A percentile compares a stretch with the other conserved stretches of the same genome.
phyloP scores from a whole-genome alignment of 2,113 vertebrate genomes.

The Taurulus bubalis region DNA sequence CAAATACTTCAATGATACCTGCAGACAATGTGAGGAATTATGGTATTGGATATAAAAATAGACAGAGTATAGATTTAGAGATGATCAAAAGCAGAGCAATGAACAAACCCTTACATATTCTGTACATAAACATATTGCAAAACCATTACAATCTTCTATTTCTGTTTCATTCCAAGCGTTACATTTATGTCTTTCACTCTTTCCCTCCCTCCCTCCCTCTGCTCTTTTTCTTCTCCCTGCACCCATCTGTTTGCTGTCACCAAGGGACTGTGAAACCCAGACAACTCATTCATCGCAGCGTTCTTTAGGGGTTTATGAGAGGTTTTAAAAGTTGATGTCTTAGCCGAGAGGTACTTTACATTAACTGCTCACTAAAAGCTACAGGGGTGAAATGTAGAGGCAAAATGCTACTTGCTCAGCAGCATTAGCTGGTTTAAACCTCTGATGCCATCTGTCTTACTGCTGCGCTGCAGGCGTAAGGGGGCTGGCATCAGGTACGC shows the following conservation, averaged over 20 bases:
- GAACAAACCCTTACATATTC: neutral
- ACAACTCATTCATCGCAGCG: neutral
- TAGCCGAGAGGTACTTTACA: slow-evolving; percentile 20
- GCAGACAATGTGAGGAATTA: neutral
- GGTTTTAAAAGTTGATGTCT: slow-evolving; percentile 25
- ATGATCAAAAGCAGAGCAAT: neutral
- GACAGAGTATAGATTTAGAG: neutral
- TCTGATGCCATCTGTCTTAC: slow-evolving; percentile 61
- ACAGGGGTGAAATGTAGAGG: neutral
- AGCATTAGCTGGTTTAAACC: slow-evolving; percentile 27
- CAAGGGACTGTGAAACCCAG: neutral
- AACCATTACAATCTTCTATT: neutral
- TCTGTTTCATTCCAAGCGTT: neutral
- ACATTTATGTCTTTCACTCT: neutral
- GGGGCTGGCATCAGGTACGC: neutral
- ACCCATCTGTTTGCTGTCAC: neutral
- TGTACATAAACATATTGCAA: neutral
- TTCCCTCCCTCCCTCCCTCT: neutral
- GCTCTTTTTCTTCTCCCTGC: neutral
- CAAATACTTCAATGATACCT: neutral
- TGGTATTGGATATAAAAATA: neutral
- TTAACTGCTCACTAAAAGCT: slow-evolving; percentile 34
- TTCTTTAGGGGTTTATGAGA: slow-evolving; percentile 6
- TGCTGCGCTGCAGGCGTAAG: slow-evolving; percentile 37
- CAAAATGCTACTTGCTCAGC: slow-evolving; percentile 52